Conservation (phyloP, 1,140 invertebrate species). For the Drosophila yakuba region DNA sequence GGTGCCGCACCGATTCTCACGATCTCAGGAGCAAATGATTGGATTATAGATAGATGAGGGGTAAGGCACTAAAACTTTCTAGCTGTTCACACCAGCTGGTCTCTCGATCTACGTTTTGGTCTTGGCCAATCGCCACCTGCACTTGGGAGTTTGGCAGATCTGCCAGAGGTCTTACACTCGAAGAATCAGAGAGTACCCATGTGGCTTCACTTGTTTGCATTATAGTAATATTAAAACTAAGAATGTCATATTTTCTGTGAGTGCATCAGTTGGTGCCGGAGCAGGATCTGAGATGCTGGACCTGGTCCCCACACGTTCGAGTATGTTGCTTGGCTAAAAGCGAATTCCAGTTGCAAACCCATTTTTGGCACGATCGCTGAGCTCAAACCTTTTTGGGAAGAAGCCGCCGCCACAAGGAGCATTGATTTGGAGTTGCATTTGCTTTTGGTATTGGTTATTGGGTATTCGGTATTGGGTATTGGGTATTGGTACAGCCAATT, state of each 20-base stretch:
- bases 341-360: constrained; percentile 83
- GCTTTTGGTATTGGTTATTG: constrained; percentile 27
- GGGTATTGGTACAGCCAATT: constrained; percentile 35
- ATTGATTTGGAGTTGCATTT: constrained; percentile 65
- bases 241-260: not conserved
- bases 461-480: constrained; percentile 20
- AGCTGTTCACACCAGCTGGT: constrained; percentile 76
- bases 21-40: constrained; percentile 22
- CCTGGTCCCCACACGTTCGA: constrained; percentile 43
- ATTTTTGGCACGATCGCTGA: constrained; percentile 77
- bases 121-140: constrained; percentile 73
- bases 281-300: constrained; percentile 28
- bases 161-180: constrained; percentile 2
- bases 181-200: not conserved
- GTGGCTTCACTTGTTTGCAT: too few relatives aligned
- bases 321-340: constrained; percentile 68
- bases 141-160: constrained; percentile 51
- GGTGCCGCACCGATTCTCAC: constrained; percentile 74
- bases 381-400: constrained; percentile 62
- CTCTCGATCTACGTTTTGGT: constrained; percentile 24
- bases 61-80: constrained; percentile 67
- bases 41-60: not conserved
- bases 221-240: not conserved
- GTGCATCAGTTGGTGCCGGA: constrained; percentile 29
- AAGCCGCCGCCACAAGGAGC: constrained; percentile 50